A percentile compares a stretch with the other conserved stretches of the same genome.
Conservation (phyloP, 1,140 invertebrate species). For the Formica selysi region DNA sequence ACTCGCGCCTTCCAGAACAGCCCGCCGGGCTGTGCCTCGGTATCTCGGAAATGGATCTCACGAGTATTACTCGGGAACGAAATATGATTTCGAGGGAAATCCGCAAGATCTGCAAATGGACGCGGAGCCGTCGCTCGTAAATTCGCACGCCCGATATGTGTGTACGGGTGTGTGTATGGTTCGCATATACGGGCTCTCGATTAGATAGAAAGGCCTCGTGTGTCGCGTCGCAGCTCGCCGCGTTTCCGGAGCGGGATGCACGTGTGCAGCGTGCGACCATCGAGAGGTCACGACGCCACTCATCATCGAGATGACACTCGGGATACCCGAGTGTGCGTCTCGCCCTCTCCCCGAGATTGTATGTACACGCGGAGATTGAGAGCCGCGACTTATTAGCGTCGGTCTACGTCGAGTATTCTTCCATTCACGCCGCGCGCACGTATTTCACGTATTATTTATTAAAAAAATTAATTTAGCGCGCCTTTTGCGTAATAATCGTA, state of each 20-base stretch:
- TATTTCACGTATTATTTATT: background rate
- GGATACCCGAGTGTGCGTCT: conserved; percentile 10
- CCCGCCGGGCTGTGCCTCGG: background rate
- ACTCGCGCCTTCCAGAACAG: conserved; percentile 28
- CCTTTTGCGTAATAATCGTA: conserved; percentile 21
- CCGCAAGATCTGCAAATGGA: conserved; percentile 32
- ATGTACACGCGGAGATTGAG: background rate
- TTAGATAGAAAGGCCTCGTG: conserved; percentile 52
- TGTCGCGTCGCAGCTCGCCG: background rate
- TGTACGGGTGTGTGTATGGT: background rate
- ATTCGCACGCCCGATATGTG: background rate
- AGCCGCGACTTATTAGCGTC: conserved; percentile 19
- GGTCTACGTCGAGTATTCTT: background rate
- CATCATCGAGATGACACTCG: conserved; percentile 44
- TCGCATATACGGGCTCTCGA: background rate
- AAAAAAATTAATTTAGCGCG: conserved; percentile 1
- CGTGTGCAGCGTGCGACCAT: conserved; percentile 12
- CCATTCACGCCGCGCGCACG: background rate
- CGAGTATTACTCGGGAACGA: conserved; percentile 41
- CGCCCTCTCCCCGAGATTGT: background rate
- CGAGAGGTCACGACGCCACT: conserved; percentile 52
- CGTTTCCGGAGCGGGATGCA: conserved; percentile 21
- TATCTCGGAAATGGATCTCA: conserved; percentile 43
- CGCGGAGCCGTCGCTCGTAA: conserved; percentile 32
- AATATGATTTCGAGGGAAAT: conserved; percentile 48